Evolutionary conservation across 2,113 vertebrate species (phyloP), one percentile per base, ranked within the genome.

Genomic region (Stegostoma tigrinum): DNA sequence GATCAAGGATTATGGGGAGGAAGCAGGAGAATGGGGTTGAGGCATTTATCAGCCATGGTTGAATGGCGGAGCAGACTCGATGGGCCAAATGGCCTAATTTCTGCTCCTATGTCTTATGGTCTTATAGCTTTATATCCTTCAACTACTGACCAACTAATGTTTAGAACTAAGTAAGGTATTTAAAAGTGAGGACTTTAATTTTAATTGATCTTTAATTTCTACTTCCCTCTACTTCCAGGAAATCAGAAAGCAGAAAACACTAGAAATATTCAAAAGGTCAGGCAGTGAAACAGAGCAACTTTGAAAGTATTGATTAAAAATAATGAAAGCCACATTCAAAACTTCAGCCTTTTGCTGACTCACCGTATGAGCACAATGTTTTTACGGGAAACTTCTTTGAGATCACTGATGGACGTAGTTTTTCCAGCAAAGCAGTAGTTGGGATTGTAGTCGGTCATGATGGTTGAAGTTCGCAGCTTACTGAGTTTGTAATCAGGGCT

Each of bases 361-460:
- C 97, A 99, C 99, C 99, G 98, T 94, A 99, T 98, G 95, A 99
- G 98, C 95, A 98, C 98, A 97, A 99, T 99, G 97, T 99, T 99
- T 96, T 98, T 98, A 15, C 99, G 98, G 0, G 99, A 98, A 96
- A 99, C 99, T 96, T 99, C 99, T 97, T 99, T 99, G 96, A 99
- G 98, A 97, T 99, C 99, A 3, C 98, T 99, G 97, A 99, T 98
- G 12, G 99, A 99, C 0, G 98, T 98, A 0, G 98, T 99, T 97
- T 99, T 99, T 45, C 99, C 99, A 0, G 98, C 99, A 96, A 99
- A 99, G 97, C 99, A 99, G 97, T 99, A 99, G 98, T 99, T 99
- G 96, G 99, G 99, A 96, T 99, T 99, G 98, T 99, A 99, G 97
- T 99, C 99, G 0, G 99, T 99, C 99, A 99, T 99, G 97, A 99